Conservation (phyloP, 2,113 vertebrate species). For the Scartelaos histophorus region DNA sequence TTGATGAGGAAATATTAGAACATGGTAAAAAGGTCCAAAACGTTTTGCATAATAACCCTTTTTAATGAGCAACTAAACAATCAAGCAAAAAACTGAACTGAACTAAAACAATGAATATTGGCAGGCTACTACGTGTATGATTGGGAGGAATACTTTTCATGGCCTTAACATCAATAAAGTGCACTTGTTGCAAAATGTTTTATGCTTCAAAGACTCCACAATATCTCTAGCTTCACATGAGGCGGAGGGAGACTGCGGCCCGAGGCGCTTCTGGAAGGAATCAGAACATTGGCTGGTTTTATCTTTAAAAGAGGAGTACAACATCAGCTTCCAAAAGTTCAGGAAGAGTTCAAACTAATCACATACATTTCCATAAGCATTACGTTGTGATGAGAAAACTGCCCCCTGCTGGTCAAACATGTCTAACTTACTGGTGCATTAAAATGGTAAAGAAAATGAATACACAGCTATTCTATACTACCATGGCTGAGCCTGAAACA, state of each 20-base stretch:
- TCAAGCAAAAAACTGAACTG: no score
- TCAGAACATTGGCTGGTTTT: neutral
- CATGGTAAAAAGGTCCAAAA: no score
- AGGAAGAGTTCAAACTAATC: conserved; percentile 20
- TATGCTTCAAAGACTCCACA: neutral
- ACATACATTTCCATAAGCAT: conserved; percentile 21
- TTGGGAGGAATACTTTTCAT: neutral
- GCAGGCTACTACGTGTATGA: neutral
- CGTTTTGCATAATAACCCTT: no score
- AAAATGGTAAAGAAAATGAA: no score
- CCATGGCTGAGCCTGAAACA: no score
- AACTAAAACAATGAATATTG: neutral
- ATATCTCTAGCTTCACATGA: neutral
- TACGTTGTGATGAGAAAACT: no score
- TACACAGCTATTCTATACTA: no score
- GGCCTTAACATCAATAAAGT: neutral
- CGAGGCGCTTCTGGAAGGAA: neutral
- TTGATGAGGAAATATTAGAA: no score
- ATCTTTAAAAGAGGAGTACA: neutral
- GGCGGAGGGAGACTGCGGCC: neutral
- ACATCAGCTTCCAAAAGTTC: neutral
- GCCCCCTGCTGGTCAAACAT: no score
- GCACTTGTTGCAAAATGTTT: neutral
- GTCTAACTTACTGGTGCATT: no score
- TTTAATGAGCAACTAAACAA: no score